Evolutionary conservation across 2,797 vertebrate genomes (phyloP).

Genomic region (Channallabes apus): DNA sequence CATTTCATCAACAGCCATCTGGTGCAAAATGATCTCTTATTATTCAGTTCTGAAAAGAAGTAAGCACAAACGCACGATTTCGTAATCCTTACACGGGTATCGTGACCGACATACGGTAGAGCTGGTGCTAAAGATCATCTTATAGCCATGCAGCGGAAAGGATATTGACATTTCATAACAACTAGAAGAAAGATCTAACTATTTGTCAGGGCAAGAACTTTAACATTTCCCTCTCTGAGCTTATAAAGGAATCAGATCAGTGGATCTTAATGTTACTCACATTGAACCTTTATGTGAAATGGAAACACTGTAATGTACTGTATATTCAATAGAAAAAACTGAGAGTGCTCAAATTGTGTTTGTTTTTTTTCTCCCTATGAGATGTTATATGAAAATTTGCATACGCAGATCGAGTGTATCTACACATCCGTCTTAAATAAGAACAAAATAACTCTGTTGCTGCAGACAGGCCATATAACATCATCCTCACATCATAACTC

Average conservation of each 20-base stretch:
- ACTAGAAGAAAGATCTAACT: background rate
- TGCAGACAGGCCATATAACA: constrained; percentile 27
- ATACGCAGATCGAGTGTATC: background rate
- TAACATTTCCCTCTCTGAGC: constrained; percentile 3
- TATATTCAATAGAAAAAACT: background rate
- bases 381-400: background rate
- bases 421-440: background rate
- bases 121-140: background rate
- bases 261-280: background rate
- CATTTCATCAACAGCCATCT: constrained; percentile 53
- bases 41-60: background rate
- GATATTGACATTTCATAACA: background rate
- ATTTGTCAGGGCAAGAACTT: constrained; percentile 4
- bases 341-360: background rate
- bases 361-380: too few relatives aligned
- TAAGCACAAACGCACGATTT: background rate
- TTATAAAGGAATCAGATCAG: background rate
- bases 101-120: background rate
- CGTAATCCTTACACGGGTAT: background rate
- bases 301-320: background rate
- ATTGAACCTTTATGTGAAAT: background rate
- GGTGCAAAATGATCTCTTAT: constrained; percentile 11
- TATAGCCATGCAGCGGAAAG: background rate
- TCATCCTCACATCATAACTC: constrained; percentile 33
- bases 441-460: constrained; percentile 7